Conservation (phyloP, 2,113 vertebrate species). For the Rhinoderma darwinii region DNA sequence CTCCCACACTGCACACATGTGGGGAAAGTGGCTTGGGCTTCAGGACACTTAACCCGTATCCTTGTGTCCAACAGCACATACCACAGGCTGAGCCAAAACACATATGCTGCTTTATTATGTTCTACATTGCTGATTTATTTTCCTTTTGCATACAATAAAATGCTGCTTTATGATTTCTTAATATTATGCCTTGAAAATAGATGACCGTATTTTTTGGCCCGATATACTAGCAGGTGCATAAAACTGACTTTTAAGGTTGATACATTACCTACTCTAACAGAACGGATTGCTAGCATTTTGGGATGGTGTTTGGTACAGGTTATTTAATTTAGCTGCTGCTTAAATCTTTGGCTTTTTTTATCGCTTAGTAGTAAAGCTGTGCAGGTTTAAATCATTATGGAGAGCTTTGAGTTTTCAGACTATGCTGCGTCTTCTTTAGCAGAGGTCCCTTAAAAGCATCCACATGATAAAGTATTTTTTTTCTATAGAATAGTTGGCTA, state of each 20-base stretch:
- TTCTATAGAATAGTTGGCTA: neutral
- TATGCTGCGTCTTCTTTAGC: neutral
- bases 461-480: neutral
- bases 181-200: neutral
- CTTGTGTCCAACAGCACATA: neutral
- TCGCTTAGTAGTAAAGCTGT: neutral
- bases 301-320: neutral
- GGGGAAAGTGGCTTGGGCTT: no score
- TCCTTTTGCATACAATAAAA: neutral
- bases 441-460: neutral
- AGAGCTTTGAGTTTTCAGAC: neutral
- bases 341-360: slow-evolving; percentile 2
- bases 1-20: no score
- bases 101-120: neutral
- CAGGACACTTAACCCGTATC: no score
- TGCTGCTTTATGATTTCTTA: neutral
- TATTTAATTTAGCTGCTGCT: neutral
- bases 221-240: neutral
- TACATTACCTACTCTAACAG: neutral
- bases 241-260: neutral
- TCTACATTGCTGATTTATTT: neutral
- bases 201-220: neutral
- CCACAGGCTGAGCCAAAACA: neutral
- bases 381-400: neutral
- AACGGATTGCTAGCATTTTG: neutral